A percentile compares a stretch with the other conserved stretches of the same genome.
Conservation (phyloP, 1,140 invertebrate species). For the Pseudomyrmex flavicornis region DNA sequence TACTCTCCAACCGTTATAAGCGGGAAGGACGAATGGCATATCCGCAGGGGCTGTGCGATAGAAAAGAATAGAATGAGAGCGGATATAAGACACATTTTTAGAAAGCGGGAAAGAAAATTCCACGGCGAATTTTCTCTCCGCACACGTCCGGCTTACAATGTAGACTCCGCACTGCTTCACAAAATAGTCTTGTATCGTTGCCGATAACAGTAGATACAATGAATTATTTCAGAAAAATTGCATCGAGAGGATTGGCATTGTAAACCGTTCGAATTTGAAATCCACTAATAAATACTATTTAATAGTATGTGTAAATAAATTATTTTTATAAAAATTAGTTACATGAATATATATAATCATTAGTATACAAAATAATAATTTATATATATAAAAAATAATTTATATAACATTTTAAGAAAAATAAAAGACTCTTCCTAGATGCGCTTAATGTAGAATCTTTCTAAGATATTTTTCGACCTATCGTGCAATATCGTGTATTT, state of each 20-base stretch:
- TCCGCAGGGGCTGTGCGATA: slow-evolving; percentile 55
- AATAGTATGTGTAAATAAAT: no score
- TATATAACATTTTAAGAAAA: no score
- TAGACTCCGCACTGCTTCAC: slow-evolving; percentile 8
- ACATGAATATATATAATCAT: no score
- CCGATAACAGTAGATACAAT: slow-evolving; percentile 4
- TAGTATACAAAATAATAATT: no score
- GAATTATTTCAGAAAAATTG: not conserved
- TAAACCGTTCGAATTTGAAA: not conserved
- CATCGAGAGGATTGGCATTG: slow-evolving; percentile 12
- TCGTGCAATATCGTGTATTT: not conserved
- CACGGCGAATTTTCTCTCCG: not conserved
- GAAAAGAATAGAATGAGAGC: slow-evolving; percentile 44
- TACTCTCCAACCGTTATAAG: slow-evolving; percentile 55
- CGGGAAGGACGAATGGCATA: slow-evolving; percentile 22
- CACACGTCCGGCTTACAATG: slow-evolving; percentile 21
- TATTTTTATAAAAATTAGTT: no score
- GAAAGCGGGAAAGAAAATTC: slow-evolving; percentile 41
- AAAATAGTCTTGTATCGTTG: slow-evolving; percentile 26
- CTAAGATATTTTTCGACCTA: slow-evolving; percentile 1
- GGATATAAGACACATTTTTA: slow-evolving; percentile 51
- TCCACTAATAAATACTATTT: no score
- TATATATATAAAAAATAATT: no score
- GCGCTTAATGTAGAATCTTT: no score
- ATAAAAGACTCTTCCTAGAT: no score